Evolutionary conservation across 2,113 vertebrate genomes (phyloP), one percentile per base, ranked within the genome.

Genomic region (Rissa tridactyla): DNA sequence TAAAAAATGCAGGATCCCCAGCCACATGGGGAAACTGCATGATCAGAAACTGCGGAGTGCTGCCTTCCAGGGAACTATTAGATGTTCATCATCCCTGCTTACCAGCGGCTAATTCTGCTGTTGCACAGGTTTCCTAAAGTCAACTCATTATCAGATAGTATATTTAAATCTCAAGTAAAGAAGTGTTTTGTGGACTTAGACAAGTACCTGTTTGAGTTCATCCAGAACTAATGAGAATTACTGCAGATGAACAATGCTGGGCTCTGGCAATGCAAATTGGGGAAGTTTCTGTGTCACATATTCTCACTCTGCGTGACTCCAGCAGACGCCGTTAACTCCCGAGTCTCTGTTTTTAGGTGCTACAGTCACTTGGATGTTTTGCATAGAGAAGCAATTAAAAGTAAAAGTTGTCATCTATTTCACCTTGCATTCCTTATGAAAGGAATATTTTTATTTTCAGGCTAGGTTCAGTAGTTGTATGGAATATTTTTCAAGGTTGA

Each of bases 81-180:
- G 40, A 44, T 34, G 2, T 25, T 80, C 4, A 1, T 34, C 32
- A 68, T 6, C 21, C 19, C 57, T 57, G 13, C 40, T 51, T 12
- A 4, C 30, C 0, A 0, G 26, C 1, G 1, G 25, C 51, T 21
- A 30, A 82, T 42, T 73, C 71, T 88, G 40, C 36, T 19, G 0
- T 34, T 68, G 15, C 34, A 47, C 10, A 40, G 5, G 19, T 60
- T 89, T 68, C 44, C 9, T 49, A 6, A 82, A 82, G 57, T 62
- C n/a, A 89, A 10, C 34, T 88, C 47, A 32, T 57, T 86, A 57
- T n/a, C 46, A 71, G 47, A 69, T 3, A 46, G 26, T 51, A 22
- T 49, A 47, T 71, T 78, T 79, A 62, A 64, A 65, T 76, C 40
- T 49, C 61, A 55, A n/a, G 7, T 32, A 40, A 92, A 82, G 16